Evolutionary conservation across 37 sponge, comb jelly and placozoan species (phyloP), one percentile per base, ranked within the genome.

Genomic region (Chondrilla cf. caribensis): DNA sequence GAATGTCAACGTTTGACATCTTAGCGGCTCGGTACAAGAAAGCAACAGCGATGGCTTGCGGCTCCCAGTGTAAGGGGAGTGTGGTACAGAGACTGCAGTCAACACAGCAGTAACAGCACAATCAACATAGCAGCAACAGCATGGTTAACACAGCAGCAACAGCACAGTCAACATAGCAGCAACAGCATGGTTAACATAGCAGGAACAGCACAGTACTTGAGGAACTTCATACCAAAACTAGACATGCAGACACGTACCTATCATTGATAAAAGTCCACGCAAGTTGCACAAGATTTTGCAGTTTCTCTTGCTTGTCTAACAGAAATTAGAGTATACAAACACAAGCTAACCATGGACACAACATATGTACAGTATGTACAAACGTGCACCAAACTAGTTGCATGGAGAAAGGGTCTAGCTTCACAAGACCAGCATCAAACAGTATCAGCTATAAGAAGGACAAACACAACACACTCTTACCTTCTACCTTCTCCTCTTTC

Each of bases 241-340:
- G n/a, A n/a, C n/a, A n/a, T n/a, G n/a, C n/a, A n/a, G n/a, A n/a
- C n/a, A n/a, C n/a, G 28, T 60, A 94, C 95, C 95, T 96, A 81
- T 96, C 97, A 84, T 96, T 96, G 19, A 96, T 81, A 60, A 96
- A 96, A 17, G 86, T 96, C 97, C 97, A 96, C 0, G 97, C 94
- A 81, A 88, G 88, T 70, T 96, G 97, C 4, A 96, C 91, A 0
- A 96, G 51, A 55, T 88, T 90, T 79, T 96, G 88, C n/a, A 96
- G 60, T 80, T 88, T 88, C 29, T 47, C 70, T 58, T 58, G 43
- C 32, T 88, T 85, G 17, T 40, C 76, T 73, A 1, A 15, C 2
- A 17, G 35, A 67, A n/a, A n/a, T n/a, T n/a, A n/a, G n/a, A n/a
- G n/a, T 26, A 6, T n/a, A 59, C 3, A 59, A 59, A 2, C 22